phyloP scores from a whole-genome alignment of 2,888 invertebrate species.

The Esperia sulphurella region DNA sequence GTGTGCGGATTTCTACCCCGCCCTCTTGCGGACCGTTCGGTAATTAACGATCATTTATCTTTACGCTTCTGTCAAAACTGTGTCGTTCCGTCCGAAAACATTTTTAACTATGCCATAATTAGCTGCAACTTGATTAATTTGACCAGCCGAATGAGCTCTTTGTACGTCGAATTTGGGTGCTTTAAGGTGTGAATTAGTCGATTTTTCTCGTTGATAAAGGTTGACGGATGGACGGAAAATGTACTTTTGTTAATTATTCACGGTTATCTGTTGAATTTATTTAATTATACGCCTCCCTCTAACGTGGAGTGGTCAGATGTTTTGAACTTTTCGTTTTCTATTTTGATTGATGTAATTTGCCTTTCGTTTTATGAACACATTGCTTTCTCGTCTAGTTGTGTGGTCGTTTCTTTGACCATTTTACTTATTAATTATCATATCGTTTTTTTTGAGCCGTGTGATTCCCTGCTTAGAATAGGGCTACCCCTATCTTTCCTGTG shows the following conservation, averaged over 20 bases:
- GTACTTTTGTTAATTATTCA: constrained; percentile 69
- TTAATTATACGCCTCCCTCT: constrained; percentile 58
- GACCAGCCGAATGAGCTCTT: constrained; percentile 36
- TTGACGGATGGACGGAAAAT: constrained; percentile 65
- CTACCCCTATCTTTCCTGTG: too few species aligned
- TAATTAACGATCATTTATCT: constrained; percentile 73
- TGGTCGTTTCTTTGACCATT: constrained; percentile 9
- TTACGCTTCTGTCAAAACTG: constrained; percentile 70
- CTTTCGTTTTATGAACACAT: constrained; percentile 26
- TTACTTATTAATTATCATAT: not conserved
- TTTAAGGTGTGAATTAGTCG: constrained; percentile 72
- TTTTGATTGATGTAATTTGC: constrained; percentile 55
- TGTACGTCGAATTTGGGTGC: constrained; percentile 50
- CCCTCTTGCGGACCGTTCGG: constrained; percentile 43
- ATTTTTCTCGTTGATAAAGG: constrained; percentile 74
- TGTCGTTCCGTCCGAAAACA: constrained; percentile 65
- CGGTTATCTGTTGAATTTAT: constrained; percentile 68
- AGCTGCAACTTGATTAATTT: constrained; percentile 60
- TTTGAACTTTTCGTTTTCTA: constrained; percentile 28
- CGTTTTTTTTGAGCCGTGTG: not conserved
- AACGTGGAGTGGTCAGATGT: constrained; percentile 25
- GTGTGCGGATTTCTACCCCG: constrained; percentile 33
- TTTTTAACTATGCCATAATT: constrained; percentile 67
- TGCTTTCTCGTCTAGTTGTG: constrained; percentile 12
- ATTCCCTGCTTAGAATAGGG: too few species aligned